Conservation (phyloP, 53 echinoderm and acorn worm species). For the Paracentrotus lividus region DNA sequence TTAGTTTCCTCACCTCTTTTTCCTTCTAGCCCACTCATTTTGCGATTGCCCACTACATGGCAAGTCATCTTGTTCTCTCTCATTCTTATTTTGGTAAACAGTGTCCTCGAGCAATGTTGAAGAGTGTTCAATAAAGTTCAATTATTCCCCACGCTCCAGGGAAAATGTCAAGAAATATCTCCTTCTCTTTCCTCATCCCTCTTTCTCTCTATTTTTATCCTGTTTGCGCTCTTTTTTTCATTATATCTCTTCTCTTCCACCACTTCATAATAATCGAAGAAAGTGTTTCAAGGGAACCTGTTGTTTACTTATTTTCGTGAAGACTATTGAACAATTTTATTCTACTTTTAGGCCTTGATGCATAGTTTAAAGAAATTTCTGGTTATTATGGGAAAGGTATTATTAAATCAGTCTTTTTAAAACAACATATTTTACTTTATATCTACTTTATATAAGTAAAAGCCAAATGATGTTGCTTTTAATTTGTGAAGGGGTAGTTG, state of each 20-base stretch:
- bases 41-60: not conserved
- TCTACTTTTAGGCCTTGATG: too few relatives aligned
- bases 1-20: not conserved
- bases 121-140: slow-evolving; percentile 61
- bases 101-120: slow-evolving; percentile 41
- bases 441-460: too few relatives aligned
- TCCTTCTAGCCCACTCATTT: not conserved
- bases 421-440: too few relatives aligned
- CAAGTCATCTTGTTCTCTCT: not conserved
- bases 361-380: too few relatives aligned
- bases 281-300: slow-evolving; percentile 3
- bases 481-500: too few relatives aligned
- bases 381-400: too few relatives aligned
- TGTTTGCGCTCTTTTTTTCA: slow-evolving; percentile 3
- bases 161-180: slow-evolving; percentile 61
- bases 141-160: slow-evolving; percentile 45
- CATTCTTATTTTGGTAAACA: slow-evolving; percentile 39
- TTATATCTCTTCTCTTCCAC: not conserved
- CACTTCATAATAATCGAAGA: not conserved
- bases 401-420: too few relatives aligned
- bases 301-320: not conserved
- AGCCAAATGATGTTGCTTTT: too few relatives aligned
- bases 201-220: slow-evolving; percentile 16
- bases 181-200: slow-evolving; percentile 17
- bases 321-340: too few relatives aligned